These are phyloP conservation scores for Collichthys lucidus DNA, from an alignment of 2,113 vertebrate species.

Conservation along the genomic window DNA sequence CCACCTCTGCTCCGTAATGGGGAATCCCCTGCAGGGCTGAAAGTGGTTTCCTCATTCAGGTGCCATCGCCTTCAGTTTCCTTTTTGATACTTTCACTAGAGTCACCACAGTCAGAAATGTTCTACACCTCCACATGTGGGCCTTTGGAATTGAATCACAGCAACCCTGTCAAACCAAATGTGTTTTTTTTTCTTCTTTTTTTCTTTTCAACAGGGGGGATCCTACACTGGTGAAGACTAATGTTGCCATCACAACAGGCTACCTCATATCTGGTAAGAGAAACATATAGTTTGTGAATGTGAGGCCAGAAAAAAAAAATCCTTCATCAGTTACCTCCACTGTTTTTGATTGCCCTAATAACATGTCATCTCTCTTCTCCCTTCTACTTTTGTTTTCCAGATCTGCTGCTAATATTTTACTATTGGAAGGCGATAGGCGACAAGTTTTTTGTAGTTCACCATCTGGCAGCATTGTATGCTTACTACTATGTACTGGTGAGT, in stretches of 20 bases:
- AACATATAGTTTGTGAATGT: background rate
- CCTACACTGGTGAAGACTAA: slow-evolving; percentile 92
- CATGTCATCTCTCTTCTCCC: slow-evolving; percentile 12
- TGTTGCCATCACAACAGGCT: slow-evolving; percentile 95
- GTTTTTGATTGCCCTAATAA: slow-evolving; percentile 10
- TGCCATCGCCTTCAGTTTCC: background rate
- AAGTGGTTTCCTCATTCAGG: background rate
- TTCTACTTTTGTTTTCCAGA: slow-evolving; percentile 87
- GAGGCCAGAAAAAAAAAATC: background rate
- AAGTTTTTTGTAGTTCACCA: slow-evolving; percentile 96
- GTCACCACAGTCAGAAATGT: background rate
- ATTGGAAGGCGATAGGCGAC: slow-evolving; percentile 98
- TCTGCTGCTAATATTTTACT: slow-evolving; percentile 94
- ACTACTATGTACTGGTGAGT: slow-evolving; percentile 98
- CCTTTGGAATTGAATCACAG: background rate
- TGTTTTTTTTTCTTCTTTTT: slow-evolving; percentile 50
- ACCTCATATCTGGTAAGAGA: slow-evolving; percentile 98
- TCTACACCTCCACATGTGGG: too few species aligned
- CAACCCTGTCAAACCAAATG: slow-evolving; percentile 17
- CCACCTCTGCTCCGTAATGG: background rate
- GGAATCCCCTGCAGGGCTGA: background rate
- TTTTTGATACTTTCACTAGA: background rate
- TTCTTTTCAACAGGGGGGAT: slow-evolving; percentile 88
- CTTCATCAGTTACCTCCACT: background rate
- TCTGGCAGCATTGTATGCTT: slow-evolving; percentile 92